Conservation (phyloP, 2,888 invertebrate genomes). For the Eupithecia abbreviata region DNA sequence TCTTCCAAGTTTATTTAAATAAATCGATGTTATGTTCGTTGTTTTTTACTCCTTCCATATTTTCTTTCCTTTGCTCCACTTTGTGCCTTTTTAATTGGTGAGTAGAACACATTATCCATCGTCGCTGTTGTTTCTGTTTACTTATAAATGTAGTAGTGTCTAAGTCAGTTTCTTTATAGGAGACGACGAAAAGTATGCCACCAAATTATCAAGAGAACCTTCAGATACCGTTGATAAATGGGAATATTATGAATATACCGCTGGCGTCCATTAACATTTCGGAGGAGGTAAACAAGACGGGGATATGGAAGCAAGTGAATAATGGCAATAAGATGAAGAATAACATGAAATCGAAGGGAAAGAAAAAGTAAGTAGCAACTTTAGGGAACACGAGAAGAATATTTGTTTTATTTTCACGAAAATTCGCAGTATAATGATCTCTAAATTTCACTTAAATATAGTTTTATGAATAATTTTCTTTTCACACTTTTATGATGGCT, state of each 20-base stretch:
- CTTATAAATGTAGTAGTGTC: constrained; percentile 49
- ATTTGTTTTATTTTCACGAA: background rate
- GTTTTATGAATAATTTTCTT: no score
- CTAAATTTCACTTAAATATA: no score
- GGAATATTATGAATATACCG: constrained; percentile 95
- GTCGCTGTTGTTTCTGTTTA: constrained; percentile 30
- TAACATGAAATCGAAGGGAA: constrained; percentile 66
- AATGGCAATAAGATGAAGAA: constrained; percentile 84
- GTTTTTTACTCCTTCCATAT: constrained; percentile 33
- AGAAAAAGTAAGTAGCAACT: constrained; percentile 37
- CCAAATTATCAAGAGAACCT: constrained; percentile 86
- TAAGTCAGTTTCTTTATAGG: constrained; percentile 66
- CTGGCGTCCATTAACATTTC: constrained; percentile 94
- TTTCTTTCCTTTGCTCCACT: constrained; percentile 52
- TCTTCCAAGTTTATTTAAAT: constrained; percentile 52
- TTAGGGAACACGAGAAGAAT: background rate
- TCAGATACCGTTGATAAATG: constrained; percentile 94
- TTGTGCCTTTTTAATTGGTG: constrained; percentile 50
- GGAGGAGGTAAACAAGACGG: constrained; percentile 96
- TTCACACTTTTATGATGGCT: background rate
- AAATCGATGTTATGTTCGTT: constrained; percentile 64
- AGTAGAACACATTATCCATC: constrained; percentile 47
- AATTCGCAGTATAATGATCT: background rate
- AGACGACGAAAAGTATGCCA: constrained; percentile 76
- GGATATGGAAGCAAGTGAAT: constrained; percentile 97